Conservation (phyloP, 2,113 vertebrate species). For the Cairina moschata region DNA sequence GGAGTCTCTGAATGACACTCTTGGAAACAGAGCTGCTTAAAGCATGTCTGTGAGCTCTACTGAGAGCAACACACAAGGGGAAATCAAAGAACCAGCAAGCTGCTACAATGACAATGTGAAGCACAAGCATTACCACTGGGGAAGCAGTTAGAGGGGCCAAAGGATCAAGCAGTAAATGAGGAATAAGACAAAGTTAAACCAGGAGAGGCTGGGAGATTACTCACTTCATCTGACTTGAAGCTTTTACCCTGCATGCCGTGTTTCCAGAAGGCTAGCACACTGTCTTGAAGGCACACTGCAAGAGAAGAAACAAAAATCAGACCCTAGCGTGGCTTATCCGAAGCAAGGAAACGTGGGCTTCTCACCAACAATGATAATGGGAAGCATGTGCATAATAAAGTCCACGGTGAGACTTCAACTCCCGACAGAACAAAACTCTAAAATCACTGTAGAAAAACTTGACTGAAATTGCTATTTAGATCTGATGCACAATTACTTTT, state of each 20-base stretch:
- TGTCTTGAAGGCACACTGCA: conserved; percentile 98
- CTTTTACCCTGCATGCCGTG: conserved; percentile 99
- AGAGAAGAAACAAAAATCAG: neutral
- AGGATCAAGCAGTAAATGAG: neutral
- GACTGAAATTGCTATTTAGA: neutral
- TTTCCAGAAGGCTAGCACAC: conserved; percentile 98
- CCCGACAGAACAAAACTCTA: neutral
- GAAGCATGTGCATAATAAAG: neutral
- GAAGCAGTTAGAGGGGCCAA: neutral
- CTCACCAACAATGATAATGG: neutral
- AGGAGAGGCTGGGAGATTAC: neutral
- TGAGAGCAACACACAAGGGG: neutral
- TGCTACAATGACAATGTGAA: neutral
- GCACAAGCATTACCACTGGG: neutral
- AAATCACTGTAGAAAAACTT: neutral
- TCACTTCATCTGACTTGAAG: conserved; percentile 97
- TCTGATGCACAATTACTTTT: fast-evolving
- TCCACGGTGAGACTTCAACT: neutral
- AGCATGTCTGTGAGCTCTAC: neutral
- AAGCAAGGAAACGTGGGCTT: neutral
- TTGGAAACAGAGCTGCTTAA: neutral
- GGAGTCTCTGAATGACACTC: neutral
- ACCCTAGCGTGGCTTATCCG: neutral
- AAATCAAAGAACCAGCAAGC: neutral
- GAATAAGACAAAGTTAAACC: neutral